phyloP scores from a whole-genome alignment of 2,113 vertebrate species.

The Colaptes auratus region DNA sequence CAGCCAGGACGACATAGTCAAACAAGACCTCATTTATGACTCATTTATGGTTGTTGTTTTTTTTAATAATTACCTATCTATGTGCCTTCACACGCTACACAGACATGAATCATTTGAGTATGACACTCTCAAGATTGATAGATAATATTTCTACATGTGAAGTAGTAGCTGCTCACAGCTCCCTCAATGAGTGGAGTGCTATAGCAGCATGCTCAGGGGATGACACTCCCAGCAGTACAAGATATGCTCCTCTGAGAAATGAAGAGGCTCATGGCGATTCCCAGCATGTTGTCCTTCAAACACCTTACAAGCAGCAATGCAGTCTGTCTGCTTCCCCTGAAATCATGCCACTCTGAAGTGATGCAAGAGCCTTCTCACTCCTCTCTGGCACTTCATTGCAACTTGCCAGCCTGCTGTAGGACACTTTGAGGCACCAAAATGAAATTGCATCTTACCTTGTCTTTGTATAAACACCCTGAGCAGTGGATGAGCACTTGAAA shows the following conservation, averaged over 20 bases:
- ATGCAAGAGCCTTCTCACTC: too few species aligned
- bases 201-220: neutral
- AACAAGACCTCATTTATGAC: neutral
- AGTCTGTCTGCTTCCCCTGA: neutral
- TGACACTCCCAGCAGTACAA: neutral
- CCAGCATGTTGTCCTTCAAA: neutral
- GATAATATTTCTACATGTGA: neutral
- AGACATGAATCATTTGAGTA: neutral
- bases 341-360: neutral
- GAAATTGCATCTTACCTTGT: slow-evolving; percentile 82
- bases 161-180: neutral
- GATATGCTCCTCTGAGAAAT: neutral
- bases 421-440: neutral
- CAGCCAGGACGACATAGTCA: neutral
- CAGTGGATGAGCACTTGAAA: slow-evolving; percentile 92
- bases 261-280: neutral
- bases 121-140: neutral
- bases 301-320: neutral
- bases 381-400: too few species aligned
- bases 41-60: neutral
- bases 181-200: neutral
- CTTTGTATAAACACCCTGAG: slow-evolving; percentile 97
- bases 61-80: neutral
- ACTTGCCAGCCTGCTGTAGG: neutral
- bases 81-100: neutral